A percentile compares a stretch with the other conserved stretches of the same genome.
Conservation (phyloP, 30 jellyfish, hydroid and myxozoan genomes). For the Mastigias papua region DNA sequence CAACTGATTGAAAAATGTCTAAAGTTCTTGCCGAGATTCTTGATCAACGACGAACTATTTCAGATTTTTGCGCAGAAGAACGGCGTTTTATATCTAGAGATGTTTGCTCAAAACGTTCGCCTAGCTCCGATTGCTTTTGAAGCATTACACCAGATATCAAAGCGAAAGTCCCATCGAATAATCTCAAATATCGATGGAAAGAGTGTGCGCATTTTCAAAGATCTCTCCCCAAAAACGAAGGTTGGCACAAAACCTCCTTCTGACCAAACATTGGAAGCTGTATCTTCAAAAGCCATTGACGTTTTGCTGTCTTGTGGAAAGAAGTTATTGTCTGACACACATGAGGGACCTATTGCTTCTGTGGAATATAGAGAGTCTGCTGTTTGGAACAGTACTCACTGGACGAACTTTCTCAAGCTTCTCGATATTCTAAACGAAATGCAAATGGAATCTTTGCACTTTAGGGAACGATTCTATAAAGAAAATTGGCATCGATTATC, state of each 20-base stretch:
- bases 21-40: constrained; percentile 12
- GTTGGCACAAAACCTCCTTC: constrained; percentile 8
- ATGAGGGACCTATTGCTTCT: not conserved
- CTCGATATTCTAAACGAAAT: constrained; percentile 18
- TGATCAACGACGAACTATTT: constrained; percentile 20
- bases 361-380: not conserved
- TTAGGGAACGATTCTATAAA: constrained; percentile 13
- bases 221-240: constrained; percentile 44
- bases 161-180: not conserved
- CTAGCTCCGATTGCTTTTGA: constrained; percentile 45
- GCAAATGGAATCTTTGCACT: constrained; percentile 13
- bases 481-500: constrained; percentile 35
- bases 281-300: constrained; percentile 31
- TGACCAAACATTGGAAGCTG: constrained; percentile 1
- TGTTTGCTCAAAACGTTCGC: constrained; percentile 11
- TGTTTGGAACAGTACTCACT: constrained; percentile 3
- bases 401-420: constrained; percentile 37
- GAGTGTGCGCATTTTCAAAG: constrained; percentile 48
- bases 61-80: constrained; percentile 44
- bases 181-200: constrained; percentile 32
- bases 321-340: not conserved
- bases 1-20: constrained; percentile 37
- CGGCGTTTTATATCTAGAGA: constrained; percentile 26
- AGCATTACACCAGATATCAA: constrained; percentile 12
- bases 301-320: constrained; percentile 32